phyloP scores from a whole-genome alignment of 2,888 invertebrate species.

The Endotricha flammealis region DNA sequence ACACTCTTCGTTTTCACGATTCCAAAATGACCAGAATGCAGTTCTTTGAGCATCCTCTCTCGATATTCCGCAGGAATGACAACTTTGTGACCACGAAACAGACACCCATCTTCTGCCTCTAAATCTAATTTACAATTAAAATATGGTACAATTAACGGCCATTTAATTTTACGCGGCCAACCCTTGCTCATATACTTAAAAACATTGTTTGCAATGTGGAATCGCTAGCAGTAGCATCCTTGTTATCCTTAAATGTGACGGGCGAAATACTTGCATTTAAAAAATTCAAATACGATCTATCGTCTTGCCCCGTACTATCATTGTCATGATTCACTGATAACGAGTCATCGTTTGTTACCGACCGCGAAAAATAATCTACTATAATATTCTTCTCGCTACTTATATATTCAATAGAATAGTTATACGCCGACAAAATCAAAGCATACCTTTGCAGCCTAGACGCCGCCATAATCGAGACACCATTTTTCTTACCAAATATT shows the following conservation, averaged over 20 bases:
- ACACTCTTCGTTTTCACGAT: conserved; percentile 15
- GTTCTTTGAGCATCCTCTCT: too few relatives aligned
- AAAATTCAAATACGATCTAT: conserved; percentile 2
- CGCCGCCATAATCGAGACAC: background rate
- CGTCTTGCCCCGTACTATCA: background rate
- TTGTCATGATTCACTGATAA: too few relatives aligned
- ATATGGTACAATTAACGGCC: background rate
- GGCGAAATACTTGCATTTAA: background rate
- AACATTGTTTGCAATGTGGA: background rate
- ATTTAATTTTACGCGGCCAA: conserved; percentile 3
- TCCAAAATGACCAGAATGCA: conserved; percentile 14
- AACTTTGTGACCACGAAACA: conserved; percentile 1
- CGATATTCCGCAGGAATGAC: background rate
- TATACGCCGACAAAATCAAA: background rate
- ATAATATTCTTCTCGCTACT: background rate
- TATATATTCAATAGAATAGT: background rate
- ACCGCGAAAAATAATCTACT: too few relatives aligned
- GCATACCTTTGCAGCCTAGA: background rate
- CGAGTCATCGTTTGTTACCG: too few relatives aligned
- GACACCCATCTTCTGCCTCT: conserved; percentile 2
- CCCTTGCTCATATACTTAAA: too few relatives aligned
- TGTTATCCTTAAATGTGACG: background rate
- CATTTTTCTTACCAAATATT: background rate
- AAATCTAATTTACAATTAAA: conserved; percentile 5
- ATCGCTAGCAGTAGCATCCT: background rate